A percentile compares a stretch with the other conserved stretches of the same genome.
These are phyloP conservation scores for Geodia barretti DNA, from an alignment of 37 sponge, comb jelly and placozoan genomes.

Conservation along the genomic window DNA sequence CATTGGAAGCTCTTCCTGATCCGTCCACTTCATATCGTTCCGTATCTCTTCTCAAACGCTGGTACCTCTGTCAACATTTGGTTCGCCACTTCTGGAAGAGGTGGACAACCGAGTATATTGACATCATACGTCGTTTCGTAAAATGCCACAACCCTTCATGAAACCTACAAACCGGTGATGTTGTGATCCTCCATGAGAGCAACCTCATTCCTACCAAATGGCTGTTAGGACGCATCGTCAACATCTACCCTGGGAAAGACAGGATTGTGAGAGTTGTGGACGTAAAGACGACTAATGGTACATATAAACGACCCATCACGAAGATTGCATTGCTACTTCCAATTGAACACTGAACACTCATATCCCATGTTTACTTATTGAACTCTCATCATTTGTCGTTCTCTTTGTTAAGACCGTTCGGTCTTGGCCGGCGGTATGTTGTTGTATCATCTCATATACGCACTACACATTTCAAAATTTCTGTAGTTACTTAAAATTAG, in stretches of 20 bases:
- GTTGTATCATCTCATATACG: no score
- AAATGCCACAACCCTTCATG: conserved; percentile 2
- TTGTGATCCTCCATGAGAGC: not conserved
- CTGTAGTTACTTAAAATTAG: no score
- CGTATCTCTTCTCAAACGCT: conserved; percentile 5
- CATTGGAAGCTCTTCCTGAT: conserved; percentile 14
- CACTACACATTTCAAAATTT: no score
- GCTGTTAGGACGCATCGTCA: not conserved
- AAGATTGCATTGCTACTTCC: conserved; percentile 16
- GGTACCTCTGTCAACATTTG: conserved; percentile 25
- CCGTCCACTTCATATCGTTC: not conserved
- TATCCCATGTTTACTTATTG: no score
- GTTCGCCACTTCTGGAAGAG: conserved; percentile 30
- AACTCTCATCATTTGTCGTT: no score
- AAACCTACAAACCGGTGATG: not conserved
- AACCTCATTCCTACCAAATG: not conserved
- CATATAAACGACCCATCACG: conserved; percentile 19
- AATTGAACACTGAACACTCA: no score
- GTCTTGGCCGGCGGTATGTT: no score
- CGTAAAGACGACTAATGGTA: conserved; percentile 10
- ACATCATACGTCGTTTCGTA: not conserved
- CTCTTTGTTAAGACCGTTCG: no score
- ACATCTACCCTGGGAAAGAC: not conserved
- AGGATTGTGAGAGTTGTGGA: conserved; percentile 12
- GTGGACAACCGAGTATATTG: conserved; percentile 25